Base-by-base conservation (phyloP, 2,888 invertebrate species). In the Caradrina kadenii region DNA sequence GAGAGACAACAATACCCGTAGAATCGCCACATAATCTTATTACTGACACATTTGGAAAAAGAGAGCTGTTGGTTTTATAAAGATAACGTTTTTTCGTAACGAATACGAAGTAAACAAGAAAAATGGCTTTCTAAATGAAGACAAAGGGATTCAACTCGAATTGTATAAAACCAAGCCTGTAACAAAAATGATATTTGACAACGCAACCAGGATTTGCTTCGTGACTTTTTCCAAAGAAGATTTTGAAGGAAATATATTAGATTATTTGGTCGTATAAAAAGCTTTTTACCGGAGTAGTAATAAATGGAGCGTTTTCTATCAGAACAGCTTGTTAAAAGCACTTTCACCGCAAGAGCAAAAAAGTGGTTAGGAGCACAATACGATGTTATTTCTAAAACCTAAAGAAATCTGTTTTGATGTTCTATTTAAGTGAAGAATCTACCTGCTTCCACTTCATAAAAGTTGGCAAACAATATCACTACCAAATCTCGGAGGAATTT, bases 101-200 rank as follows among this genome's bases (percentile, higher is more conserved):
- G 84, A 83, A 88, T 92, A 88, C 86, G 80, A 88, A 83, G 89
- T 91, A 92, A 93, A 93, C 87, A 92, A 90, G 92, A 93, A 86
- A 90, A 93, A 93, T 93, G 89, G 89, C 79, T 80, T 86, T 79
- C 87, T 81, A 91, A 93, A 93, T 92, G 91, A 92, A 93, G 91
- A 93, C 90, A 93, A 93, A 90, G 87, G 88, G 87, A 86, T 84
- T 81, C 83, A 68, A 82, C 81, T 81, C 80, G 82, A 85, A 86
- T 80, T 80, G 81, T 87, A 84, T 87, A 86, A 89, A 88, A 87
- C 84, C 81, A 76, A 75, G 80, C 70, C 69, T 62, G 75, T 76
- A 88, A 89, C 89, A 88, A 88, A 90, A 90, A 91, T 89, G 80
- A 89, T 88, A 89, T 92, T 89, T 88, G 92, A 91, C 89, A 86